Evolutionary conservation across 2,113 vertebrate genomes (phyloP).

Genomic region (Isichthys henryi): DNA sequence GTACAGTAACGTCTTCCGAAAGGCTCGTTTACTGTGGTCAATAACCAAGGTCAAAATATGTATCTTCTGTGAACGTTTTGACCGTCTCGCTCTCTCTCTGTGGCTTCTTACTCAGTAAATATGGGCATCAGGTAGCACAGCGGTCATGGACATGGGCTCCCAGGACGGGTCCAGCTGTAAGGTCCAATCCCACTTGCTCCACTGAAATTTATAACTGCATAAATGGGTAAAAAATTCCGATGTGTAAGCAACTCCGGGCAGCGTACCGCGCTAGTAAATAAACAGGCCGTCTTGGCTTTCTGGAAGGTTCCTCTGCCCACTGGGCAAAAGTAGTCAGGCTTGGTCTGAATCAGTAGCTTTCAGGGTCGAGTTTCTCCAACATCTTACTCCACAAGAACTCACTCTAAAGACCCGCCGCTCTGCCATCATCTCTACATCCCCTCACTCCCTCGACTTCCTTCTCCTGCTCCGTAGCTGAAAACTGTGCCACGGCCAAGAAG

Average conservation of each 20-base stretch:
- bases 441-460: neutral
- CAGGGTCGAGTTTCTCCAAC: neutral
- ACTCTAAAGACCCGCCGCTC: neutral
- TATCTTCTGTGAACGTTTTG: slow-evolving; percentile 8
- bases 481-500: neutral
- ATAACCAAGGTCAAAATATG: slow-evolving; percentile 26
- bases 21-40: slow-evolving; percentile 28
- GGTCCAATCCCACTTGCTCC: neutral
- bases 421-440: neutral
- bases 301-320: neutral
- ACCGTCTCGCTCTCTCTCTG: neutral
- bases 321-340: neutral
- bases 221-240: neutral
- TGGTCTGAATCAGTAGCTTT: neutral
- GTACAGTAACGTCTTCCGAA: neutral
- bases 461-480: neutral
- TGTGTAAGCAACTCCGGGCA: neutral
- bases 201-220: neutral
- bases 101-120: neutral
- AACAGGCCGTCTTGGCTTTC: neutral
- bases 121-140: neutral
- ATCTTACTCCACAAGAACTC: neutral
- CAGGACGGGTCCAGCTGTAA: neutral
- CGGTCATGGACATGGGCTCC: neutral
- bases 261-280: neutral